These are phyloP conservation scores for Anguilla pacifica DNA, from an alignment of 2,797 vertebrate genomes.

Conservation along the genomic window DNA sequence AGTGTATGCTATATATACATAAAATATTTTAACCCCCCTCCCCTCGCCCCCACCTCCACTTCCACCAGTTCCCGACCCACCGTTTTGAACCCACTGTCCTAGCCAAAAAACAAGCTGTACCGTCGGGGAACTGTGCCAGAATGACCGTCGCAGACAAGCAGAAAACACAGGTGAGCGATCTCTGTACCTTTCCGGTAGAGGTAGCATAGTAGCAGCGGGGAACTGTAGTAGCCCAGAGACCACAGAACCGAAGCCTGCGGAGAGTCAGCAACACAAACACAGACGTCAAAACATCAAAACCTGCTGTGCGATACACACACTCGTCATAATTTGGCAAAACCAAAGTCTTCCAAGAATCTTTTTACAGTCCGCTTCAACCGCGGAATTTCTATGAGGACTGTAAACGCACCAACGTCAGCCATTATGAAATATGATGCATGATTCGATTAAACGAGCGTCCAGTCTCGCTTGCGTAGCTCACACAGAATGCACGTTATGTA, in stretches of 20 bases:
- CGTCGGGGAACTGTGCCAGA: background rate
- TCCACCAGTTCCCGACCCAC: background rate
- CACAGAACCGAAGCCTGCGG: constrained; percentile 84
- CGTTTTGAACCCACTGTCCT: background rate
- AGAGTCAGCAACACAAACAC: constrained; percentile 21
- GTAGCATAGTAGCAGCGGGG: constrained; percentile 85
- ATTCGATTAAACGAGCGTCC: background rate
- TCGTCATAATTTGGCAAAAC: background rate
- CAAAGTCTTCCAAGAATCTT: background rate
- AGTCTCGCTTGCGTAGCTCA: background rate
- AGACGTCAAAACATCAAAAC: background rate
- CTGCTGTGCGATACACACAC: background rate
- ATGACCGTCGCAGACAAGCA: background rate
- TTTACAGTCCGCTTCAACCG: background rate
- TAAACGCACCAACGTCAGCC: background rate
- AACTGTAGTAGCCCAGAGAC: constrained; percentile 90
- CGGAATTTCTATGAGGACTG: background rate
- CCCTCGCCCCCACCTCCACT: background rate
- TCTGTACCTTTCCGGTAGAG: constrained; percentile 88
- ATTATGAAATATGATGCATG: background rate
- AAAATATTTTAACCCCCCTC: background rate
- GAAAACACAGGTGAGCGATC: background rate
- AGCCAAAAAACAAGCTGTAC: background rate
- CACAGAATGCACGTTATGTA: background rate
- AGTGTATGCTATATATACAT: background rate